phyloP scores from a whole-genome alignment of 1,140 invertebrate species.

The Oscheius sp. region DNA sequence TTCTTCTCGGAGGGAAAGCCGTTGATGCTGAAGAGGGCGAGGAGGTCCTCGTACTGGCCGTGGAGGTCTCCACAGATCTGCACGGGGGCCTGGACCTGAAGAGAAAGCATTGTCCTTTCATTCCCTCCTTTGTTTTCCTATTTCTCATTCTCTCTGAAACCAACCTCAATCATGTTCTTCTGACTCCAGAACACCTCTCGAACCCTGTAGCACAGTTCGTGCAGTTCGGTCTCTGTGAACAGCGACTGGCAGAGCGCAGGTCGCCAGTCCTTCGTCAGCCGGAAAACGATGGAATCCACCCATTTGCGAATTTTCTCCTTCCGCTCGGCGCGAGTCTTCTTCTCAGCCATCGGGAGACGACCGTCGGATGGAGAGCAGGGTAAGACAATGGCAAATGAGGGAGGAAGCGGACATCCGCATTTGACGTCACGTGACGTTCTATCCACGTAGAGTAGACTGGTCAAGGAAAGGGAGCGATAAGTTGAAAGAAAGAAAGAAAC shows the following conservation, averaged over 20 bases:
- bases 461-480: no score
- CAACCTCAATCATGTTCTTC: slow-evolving; percentile 4
- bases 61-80: slow-evolving; percentile 66
- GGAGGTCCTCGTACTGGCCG: slow-evolving; percentile 66
- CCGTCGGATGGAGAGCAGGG: no score
- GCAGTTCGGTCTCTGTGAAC: slow-evolving; percentile 43
- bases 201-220: slow-evolving; percentile 48
- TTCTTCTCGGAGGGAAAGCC: slow-evolving; percentile 58
- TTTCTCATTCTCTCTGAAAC: no score
- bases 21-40: slow-evolving; percentile 65
- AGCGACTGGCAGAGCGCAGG: slow-evolving; percentile 42
- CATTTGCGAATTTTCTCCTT: slow-evolving; percentile 15
- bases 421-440: no score
- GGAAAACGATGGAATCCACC: slow-evolving; percentile 21
- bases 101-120: no score
- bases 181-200: slow-evolving; percentile 48
- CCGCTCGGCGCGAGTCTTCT: background rate
- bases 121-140: no score
- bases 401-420: no score
- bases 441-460: no score
- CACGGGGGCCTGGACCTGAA: slow-evolving; percentile 43
- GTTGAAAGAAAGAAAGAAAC: no score
- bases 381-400: no score
- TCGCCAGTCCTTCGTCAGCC: slow-evolving; percentile 42
- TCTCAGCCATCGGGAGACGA: no score